A percentile compares a stretch with the other conserved stretches of the same genome.
These are phyloP conservation scores for Halichondria panicea DNA, from an alignment of 37 sponge, comb jelly and placozoan species.

Conservation along the genomic window DNA sequence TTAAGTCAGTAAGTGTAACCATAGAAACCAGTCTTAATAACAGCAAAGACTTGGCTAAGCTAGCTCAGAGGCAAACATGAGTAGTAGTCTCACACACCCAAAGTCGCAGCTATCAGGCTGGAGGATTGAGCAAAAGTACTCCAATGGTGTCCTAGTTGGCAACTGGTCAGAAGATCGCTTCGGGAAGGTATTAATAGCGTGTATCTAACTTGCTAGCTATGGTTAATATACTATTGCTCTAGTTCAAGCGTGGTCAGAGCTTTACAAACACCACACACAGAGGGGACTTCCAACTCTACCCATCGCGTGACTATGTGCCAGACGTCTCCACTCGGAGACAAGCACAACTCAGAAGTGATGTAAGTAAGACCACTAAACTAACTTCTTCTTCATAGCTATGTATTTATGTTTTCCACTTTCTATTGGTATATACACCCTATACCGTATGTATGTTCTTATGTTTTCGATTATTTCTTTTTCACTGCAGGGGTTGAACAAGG, in stretches of 20 bases:
- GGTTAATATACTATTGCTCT: too few species aligned
- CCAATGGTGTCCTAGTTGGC: conserved; percentile 82
- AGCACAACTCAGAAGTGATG: conserved; percentile 68
- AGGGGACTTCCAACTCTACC: conserved; percentile 46
- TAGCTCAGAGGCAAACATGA: too few species aligned
- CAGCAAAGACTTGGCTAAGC: too few species aligned
- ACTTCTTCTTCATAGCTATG: neutral
- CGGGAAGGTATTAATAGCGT: conserved; percentile 28
- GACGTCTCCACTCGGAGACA: conserved; percentile 65
- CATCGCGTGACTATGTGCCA: conserved; percentile 31
- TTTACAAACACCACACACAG: conserved; percentile 66
- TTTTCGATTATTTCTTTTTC: neutral
- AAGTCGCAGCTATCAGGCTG: conserved; percentile 84
- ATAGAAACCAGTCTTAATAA: too few species aligned
- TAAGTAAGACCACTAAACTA: conserved; percentile 23
- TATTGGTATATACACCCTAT: neutral
- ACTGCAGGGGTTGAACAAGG: conserved; percentile 70
- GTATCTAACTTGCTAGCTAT: too few species aligned
- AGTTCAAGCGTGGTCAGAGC: conserved; percentile 68
- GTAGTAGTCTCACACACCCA: too few species aligned
- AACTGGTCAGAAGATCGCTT: conserved; percentile 91
- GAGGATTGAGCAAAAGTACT: conserved; percentile 82
- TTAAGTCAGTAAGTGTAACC: too few species aligned
- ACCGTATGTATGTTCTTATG: neutral
- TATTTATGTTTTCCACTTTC: neutral